Percentiles rank a stretch among this genome's conserved stretches.
phyloP scores from a whole-genome alignment of 2,113 vertebrate species.

The Poeciliopsis occidentalis region DNA sequence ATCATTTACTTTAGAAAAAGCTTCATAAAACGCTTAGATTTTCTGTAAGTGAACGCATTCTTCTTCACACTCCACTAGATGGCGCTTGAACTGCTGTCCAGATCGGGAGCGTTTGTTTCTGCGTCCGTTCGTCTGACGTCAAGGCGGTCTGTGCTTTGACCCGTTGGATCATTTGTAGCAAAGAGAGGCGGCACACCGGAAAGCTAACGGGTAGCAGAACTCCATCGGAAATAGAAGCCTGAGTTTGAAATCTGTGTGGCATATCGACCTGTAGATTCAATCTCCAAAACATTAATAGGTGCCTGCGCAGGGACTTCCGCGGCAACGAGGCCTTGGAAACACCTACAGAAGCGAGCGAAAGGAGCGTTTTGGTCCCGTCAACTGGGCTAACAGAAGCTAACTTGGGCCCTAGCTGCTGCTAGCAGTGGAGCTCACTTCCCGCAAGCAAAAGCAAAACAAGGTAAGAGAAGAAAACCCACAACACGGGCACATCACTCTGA shows the following conservation, averaged over 20 bases:
- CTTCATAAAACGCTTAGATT: not conserved
- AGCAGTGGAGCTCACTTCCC: constrained; percentile 51
- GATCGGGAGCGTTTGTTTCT: not conserved
- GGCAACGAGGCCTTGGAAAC: not conserved
- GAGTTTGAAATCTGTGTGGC: not conserved
- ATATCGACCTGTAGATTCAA: accelerated
- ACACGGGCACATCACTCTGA: not conserved
- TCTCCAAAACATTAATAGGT: not conserved
- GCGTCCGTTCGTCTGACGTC: constrained; percentile 53
- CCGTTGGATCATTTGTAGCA: constrained; percentile 32
- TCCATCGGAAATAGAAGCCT: constrained; percentile 25
- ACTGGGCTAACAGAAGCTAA: constrained; percentile 46
- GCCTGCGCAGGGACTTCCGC: not conserved
- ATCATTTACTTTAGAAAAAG: no score
- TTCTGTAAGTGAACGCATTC: not conserved
- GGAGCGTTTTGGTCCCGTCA: constrained; percentile 33
- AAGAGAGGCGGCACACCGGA: constrained; percentile 68
- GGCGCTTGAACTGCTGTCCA: not conserved
- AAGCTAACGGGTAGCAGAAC: constrained; percentile 50
- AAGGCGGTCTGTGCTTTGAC: constrained; percentile 38
- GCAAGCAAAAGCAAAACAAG: constrained; percentile 62
- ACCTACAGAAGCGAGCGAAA: constrained; percentile 11
- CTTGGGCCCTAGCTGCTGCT: constrained; percentile 51
- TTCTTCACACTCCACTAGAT: not conserved
- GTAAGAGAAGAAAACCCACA: constrained; percentile 45